Evolutionary conservation across 2,797 vertebrate species (phyloP).

Genomic region (Poliocrania exsul): DNA sequence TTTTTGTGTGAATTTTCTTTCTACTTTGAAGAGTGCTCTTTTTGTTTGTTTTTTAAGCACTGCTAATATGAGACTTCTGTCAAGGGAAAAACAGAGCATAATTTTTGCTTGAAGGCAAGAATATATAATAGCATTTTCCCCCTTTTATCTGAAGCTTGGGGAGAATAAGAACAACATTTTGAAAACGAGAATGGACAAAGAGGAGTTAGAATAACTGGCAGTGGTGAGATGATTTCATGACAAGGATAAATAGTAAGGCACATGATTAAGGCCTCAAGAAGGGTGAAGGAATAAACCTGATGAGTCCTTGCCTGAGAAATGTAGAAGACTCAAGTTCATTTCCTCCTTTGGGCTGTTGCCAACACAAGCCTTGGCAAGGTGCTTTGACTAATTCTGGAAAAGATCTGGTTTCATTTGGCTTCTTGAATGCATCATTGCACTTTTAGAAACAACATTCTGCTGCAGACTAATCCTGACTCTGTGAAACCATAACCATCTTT

Average conservation of each 20-base stretch:
- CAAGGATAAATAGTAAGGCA: neutral
- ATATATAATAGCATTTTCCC: neutral
- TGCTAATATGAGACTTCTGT: neutral
- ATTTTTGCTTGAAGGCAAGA: neutral
- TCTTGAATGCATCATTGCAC: neutral
- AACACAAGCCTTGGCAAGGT: neutral
- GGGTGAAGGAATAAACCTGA: neutral
- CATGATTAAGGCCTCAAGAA: neutral
- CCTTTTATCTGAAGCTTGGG: neutral
- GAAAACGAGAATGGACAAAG: neutral
- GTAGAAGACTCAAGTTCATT: neutral
- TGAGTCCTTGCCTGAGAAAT: neutral
- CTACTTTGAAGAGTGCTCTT: neutral
- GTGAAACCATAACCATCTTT: neutral
- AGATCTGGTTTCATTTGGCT: neutral
- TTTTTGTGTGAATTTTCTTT: neutral
- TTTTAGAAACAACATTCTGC: neutral
- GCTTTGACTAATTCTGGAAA: neutral
- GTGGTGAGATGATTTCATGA: neutral
- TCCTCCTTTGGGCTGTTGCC: neutral
- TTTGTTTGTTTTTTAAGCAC: neutral
- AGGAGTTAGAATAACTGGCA: neutral
- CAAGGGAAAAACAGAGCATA: neutral
- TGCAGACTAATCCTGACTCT: neutral
- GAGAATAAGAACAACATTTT: neutral